Base-by-base conservation (phyloP, 2,113 vertebrate species). In the Naja naja region DNA sequence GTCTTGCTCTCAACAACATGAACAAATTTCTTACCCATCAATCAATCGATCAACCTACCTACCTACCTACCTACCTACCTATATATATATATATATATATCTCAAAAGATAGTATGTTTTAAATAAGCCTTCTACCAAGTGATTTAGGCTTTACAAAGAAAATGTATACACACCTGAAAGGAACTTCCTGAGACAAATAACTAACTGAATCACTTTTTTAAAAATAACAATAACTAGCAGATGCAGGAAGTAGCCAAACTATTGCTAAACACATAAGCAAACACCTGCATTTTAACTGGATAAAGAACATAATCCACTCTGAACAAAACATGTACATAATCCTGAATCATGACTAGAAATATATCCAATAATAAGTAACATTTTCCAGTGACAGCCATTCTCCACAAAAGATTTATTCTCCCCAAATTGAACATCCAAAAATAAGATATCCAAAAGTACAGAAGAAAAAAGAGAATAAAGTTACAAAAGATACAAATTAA, bases 141-240 rank as follows among this genome's bases (percentile, higher is more conserved):
- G 95, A 97, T 94, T 95, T 94, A 94, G 93, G 92, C 92, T 94
- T 94, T 95, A 98, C 98, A 98, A 98, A 98, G 95, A 96, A 96
- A 98, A 97, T 96, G 95, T 96, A 97, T 97, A 98, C 98, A 98
- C 98, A 98, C 98, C 98, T 98, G 98, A 98, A 98, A 98, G 98
- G 98, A 98, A 98, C 96, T 98, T 98, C 98, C 98, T 98, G 96
- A 96, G 96, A 98, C 97, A 98, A 98, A 98, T 97, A 97, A 90
- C 96, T 96, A 95, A 96, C 96, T 96, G 95, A 93, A 95, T 93
- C 96, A 91, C 94, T 96, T 96, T 98, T 34, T 74, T n/a, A 39
- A 39, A 39, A 81, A 81, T 98, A 97, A 97, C 92, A 92, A 90
- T 52, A 94, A 96, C 97, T 98, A 98, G 97, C 97, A 97, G 93